A percentile compares a stretch with the other conserved stretches of the same genome.
Evolutionary conservation across 2,113 vertebrate genomes (phyloP).

Genomic region (Pipra filicauda): DNA sequence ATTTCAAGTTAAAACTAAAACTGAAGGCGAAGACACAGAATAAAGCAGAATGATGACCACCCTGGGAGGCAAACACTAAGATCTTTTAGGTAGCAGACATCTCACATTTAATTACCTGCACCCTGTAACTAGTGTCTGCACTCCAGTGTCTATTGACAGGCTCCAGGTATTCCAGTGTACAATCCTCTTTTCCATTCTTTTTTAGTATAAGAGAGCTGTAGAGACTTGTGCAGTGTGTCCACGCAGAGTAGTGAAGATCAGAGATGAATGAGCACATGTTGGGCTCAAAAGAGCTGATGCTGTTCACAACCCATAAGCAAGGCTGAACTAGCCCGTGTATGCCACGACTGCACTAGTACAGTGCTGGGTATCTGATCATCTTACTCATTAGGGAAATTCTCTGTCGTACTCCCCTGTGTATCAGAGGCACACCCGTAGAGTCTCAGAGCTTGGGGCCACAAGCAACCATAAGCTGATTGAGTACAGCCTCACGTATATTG

Average conservation of each 20-base stretch:
- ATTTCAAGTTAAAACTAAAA: not conserved
- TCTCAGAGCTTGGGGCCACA: not conserved
- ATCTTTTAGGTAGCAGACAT: not conserved
- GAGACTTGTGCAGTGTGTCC: not conserved
- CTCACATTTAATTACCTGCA: not conserved
- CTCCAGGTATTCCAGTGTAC: not conserved
- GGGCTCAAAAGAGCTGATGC: not conserved
- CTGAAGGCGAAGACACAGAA: not conserved
- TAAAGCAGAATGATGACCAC: not conserved
- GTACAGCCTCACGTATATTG: not conserved
- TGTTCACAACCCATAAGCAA: not conserved
- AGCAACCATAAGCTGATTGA: not conserved
- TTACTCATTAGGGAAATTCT: not conserved
- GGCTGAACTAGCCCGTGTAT: not conserved
- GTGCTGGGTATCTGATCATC: not conserved
- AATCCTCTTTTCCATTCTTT: not conserved
- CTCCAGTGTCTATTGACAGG: not conserved
- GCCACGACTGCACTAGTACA: not conserved
- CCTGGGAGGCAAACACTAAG: not conserved
- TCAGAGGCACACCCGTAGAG: not conserved
- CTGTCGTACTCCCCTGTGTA: not conserved
- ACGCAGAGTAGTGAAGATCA: not conserved
- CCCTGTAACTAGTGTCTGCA: not conserved
- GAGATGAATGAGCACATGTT: rapidly evolving
- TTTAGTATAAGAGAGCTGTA: not conserved